These are phyloP conservation scores for Serranus cabrilla DNA, from an alignment of 2,797 vertebrate genomes.

Conservation along the genomic window DNA sequence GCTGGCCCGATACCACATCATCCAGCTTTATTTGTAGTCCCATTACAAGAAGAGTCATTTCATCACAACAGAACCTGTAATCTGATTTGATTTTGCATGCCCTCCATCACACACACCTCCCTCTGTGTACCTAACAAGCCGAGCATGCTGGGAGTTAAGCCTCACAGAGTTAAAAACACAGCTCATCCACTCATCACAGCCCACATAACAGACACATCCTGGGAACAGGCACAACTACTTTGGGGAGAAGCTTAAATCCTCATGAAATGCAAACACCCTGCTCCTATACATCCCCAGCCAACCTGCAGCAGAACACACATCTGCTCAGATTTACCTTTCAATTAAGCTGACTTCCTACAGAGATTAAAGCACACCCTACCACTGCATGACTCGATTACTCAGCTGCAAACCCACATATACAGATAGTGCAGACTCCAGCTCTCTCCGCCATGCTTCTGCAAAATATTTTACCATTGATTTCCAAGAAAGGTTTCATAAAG, in stretches of 20 bases:
- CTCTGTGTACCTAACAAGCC: constrained; percentile 19
- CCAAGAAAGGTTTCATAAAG: constrained; percentile 40
- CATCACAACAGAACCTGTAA: constrained; percentile 37
- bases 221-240: neutral
- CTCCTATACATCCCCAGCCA: neutral
- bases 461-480: constrained; percentile 65
- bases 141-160: constrained; percentile 40
- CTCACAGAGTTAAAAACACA: neutral
- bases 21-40: constrained; percentile 10
- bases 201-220: constrained; percentile 9
- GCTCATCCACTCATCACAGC: constrained; percentile 20
- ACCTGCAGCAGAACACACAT: constrained; percentile 24
- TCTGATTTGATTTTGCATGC: constrained; percentile 34
- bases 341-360: constrained; percentile 27
- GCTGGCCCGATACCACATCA: neutral
- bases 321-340: constrained; percentile 39
- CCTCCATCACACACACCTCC: constrained; percentile 21
- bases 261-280: constrained; percentile 33
- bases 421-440: constrained; percentile 11
- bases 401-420: neutral
- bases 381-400: constrained; percentile 24
- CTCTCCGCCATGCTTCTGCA: constrained; percentile 6
- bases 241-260: constrained; percentile 12
- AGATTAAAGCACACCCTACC: constrained; percentile 31
- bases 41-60: constrained; percentile 22